Base-by-base conservation (phyloP, 1,140 invertebrate genomes). In the Diuraphis noxia region DNA sequence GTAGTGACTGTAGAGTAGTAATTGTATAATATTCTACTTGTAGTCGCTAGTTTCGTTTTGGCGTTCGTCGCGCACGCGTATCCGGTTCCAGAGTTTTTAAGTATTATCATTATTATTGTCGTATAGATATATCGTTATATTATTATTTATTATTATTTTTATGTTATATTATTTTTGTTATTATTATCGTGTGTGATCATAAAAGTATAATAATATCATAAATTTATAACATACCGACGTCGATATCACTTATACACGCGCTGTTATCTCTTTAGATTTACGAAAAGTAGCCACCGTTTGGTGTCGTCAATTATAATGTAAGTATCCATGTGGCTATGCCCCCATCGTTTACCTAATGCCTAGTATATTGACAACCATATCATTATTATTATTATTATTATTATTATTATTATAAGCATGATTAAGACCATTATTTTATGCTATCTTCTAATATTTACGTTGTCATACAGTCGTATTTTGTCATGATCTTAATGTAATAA, bases 51-150 rank as follows among this genome's bases (percentile, higher is more conserved):
- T 88, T 40, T 40, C 86, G 86, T 63, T 88, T 63, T 25, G 49
- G 49, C 86, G 86, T 40, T 30, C 86, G 49, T 40, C 38, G 49
- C 86, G 86, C 52, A 63, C 86, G 86, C 52, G 86, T 63, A 88
- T 49, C 82, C 34, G 0, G 19, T 52, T 52, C 49, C 10, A n/a
- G 0, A 36, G n/a, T 25, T 21, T 13, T 8, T 7, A n/a, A 82
- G 2, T 49, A 49, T 85, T 46, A 36, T 36, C 17, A 2, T 36
- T 49, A 49, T 86, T 49, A 21, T 85, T 46, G 34, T 46, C 40
- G 40, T 43, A 30, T 17, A 3, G n/a, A 10, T 23, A 34, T 85
- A n/a, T 81, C 23, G 34, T 40, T 81, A 25, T 30, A 82, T 82
- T 82, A 30, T 41, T 36, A 36, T 79, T 82, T 77, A 77, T 77